Evolutionary conservation across 1,140 invertebrate species (phyloP).

Genomic region (Ganaspis sp.): DNA sequence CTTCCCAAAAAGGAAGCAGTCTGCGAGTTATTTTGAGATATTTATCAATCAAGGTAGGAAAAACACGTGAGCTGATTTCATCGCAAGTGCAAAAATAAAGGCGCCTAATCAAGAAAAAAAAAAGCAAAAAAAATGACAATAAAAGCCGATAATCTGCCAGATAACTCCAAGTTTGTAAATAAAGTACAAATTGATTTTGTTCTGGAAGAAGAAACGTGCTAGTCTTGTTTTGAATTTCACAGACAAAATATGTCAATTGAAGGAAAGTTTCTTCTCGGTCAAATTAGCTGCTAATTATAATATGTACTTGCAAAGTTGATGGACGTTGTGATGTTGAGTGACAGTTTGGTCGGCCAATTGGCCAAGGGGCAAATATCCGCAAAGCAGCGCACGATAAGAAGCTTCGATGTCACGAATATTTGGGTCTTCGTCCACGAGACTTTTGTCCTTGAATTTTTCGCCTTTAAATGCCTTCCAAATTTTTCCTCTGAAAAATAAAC

Average conservation of each 20-base stretch:
- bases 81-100: constrained; percentile 27
- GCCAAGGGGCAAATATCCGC: constrained; percentile 34
- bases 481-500: not conserved
- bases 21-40: constrained; percentile 48
- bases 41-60: constrained; percentile 14
- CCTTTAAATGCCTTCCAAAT: not conserved
- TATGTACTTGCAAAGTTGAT: constrained; percentile 34
- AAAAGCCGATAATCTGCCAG: too few relatives aligned
- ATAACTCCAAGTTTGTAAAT: too few relatives aligned
- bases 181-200: too few relatives aligned
- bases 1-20: constrained; percentile 55
- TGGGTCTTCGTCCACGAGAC: constrained; percentile 30
- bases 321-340: constrained; percentile 14
- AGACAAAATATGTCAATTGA: too few relatives aligned
- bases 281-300: constrained; percentile 68
- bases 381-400: constrained; percentile 3
- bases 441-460: constrained; percentile 20
- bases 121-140: not conserved
- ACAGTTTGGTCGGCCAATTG: constrained; percentile 45
- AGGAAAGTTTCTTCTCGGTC: constrained; percentile 38
- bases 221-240: too few relatives aligned
- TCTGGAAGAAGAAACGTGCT: too few relatives aligned
- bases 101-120: not conserved
- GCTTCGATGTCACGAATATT: constrained; percentile 33
- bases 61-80: not conserved